These are phyloP conservation scores for Ooceraea biroi DNA, from an alignment of 1,140 invertebrate genomes.

Conservation along the genomic window DNA sequence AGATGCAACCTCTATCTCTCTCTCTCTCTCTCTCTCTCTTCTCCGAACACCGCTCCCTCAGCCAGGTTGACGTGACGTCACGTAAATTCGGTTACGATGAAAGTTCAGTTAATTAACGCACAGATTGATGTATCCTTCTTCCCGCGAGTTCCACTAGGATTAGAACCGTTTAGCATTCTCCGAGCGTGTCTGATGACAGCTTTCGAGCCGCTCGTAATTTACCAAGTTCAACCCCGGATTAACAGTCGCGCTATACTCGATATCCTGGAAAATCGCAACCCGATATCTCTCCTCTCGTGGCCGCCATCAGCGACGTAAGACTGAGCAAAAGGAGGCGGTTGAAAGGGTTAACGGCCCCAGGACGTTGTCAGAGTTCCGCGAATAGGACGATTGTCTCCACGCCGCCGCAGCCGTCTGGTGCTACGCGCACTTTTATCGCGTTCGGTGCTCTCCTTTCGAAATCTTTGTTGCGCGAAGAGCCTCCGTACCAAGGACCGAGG, in stretches of 20 bases:
- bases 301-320: conserved; percentile 14
- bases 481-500: conserved; percentile 15
- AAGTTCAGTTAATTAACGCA: conserved; percentile 1
- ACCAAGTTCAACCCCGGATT: conserved; percentile 24
- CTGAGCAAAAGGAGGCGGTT: not conserved
- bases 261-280: conserved; percentile 13
- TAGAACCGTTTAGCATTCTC: not conserved
- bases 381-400: conserved; percentile 49
- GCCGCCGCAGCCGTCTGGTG: not conserved
- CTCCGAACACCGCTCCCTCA: not conserved
- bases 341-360: conserved; percentile 51
- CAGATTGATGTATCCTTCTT: not conserved
- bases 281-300: conserved; percentile 27
- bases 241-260: conserved; percentile 3
- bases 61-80: not conserved
- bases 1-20: not conserved
- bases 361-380: conserved; percentile 22
- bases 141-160: not conserved
- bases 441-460: conserved; percentile 27
- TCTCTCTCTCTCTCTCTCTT: not conserved
- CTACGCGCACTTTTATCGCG: conserved; percentile 25
- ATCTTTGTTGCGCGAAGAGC: conserved; percentile 29
- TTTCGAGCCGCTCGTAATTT: conserved; percentile 25
- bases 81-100: conserved; percentile 8
- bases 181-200: conserved; percentile 1